A percentile compares a stretch with the other conserved stretches of the same genome.
phyloP scores from a whole-genome alignment of 2,888 invertebrate species.

The Noctua janthina region DNA sequence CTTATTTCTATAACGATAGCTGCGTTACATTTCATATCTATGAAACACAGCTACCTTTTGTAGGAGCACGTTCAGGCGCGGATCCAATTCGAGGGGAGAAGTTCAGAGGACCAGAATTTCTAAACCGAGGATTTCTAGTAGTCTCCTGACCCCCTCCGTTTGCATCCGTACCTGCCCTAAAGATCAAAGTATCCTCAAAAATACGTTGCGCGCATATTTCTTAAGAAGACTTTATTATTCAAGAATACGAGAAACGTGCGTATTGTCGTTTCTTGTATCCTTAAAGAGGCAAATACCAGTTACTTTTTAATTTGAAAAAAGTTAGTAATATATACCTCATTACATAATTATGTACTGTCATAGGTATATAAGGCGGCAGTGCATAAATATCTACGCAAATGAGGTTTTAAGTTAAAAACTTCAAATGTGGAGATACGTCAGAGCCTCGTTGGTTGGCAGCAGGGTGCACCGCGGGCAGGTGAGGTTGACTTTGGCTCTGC shows the following conservation, averaged over 20 bases:
- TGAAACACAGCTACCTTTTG: not conserved
- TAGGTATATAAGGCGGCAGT: not conserved
- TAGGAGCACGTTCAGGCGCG: not conserved
- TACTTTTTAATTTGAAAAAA: not conserved
- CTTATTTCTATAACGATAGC: too few relatives aligned
- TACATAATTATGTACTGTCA: not conserved
- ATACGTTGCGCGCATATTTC: too few relatives aligned
- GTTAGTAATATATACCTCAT: not conserved
- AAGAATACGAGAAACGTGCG: not conserved
- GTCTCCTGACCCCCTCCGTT: not conserved
- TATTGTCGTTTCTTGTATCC: not conserved
- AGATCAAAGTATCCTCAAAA: too few relatives aligned
- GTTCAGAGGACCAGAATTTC: not conserved
- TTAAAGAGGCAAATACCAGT: not conserved
- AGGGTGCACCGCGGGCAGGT: conserved; percentile 25
- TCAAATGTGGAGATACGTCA: not conserved
- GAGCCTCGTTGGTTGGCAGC: not conserved
- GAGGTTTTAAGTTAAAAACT: not conserved
- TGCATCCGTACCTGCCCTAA: not conserved
- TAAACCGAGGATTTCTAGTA: not conserved
- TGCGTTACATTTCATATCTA: too few relatives aligned
- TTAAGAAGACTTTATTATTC: too few relatives aligned
- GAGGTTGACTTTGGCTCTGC: conserved; percentile 22
- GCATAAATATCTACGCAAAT: not conserved
- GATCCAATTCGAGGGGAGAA: not conserved